Evolutionary conservation across 2,113 vertebrate species (phyloP), one percentile per base, ranked within the genome.

Genomic region (Charadrius vociferus): DNA sequence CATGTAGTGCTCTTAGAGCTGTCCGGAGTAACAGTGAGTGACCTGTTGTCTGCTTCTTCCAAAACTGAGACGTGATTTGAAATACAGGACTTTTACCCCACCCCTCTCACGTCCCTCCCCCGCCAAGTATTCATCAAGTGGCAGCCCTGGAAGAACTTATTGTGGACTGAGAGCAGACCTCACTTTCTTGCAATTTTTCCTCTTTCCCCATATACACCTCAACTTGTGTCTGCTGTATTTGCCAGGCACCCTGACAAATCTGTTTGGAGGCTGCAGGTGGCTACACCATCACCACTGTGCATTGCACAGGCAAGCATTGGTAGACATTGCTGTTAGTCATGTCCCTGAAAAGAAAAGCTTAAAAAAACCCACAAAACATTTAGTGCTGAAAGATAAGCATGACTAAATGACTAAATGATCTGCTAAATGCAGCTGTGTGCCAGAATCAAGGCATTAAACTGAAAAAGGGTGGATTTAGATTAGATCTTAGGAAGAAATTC

Each of bases 1-100:
- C 23, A 6, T 3, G 29, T 27, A 59, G 29, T 34, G 29, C 9
- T 71, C 11, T 62, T 21, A 17, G 1, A 30, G 6, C 1, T 63
- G 36, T 53, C 27, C 49, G 1, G 0, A 45, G 16, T 39, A 59
- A 82, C 6, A 49, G 2, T 7, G 18, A 92, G 12, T 0, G 1
- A 30, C 26, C 47, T 59, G 9, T 22, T 27, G 23, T 68, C 53
- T 68, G 15, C 19, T 22, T 59, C 37, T 63, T 58, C 49, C 34
- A 55, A 61, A 63, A 12, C 22, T 10, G 29, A 78, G 4, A 53
- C 7, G 12, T 5, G 27, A 8, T 65, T 43, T 81, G 50, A 67
- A 71, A 75, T 7, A n/a, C 3, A 23, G 24, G 19, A 27, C 68
- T 71, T 63, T 81, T 81, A n/a, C n/a, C n/a, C n/a, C n/a, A n/a